phyloP scores from a whole-genome alignment of 2,888 invertebrate species.

The Agelastica alni region DNA sequence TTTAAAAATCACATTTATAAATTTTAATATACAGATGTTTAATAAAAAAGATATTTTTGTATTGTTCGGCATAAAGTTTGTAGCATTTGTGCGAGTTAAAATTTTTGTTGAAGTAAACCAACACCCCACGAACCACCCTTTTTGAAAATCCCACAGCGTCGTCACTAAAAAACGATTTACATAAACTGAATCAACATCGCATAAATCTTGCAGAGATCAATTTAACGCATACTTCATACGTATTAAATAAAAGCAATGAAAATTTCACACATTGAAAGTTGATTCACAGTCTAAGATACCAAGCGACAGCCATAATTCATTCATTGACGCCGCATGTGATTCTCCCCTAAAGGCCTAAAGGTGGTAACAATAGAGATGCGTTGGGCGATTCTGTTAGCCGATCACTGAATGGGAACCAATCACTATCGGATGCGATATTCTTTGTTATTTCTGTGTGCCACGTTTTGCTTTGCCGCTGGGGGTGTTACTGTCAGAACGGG shows the following conservation, averaged over 20 bases:
- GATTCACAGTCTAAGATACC: slow-evolving; percentile 42
- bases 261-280: slow-evolving; percentile 44
- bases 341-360: slow-evolving; percentile 42
- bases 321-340: slow-evolving; percentile 32
- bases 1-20: too few species aligned
- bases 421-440: slow-evolving; percentile 48
- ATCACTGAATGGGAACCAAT: slow-evolving; percentile 49
- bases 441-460: slow-evolving; percentile 44
- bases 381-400: slow-evolving; percentile 52
- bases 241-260: slow-evolving; percentile 43
- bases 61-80: too few species aligned
- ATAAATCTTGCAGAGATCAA: slow-evolving; percentile 28
- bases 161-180: slow-evolving; percentile 16
- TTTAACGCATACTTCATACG: slow-evolving; percentile 44
- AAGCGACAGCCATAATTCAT: slow-evolving; percentile 27
- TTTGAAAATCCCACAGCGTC: slow-evolving; percentile 4
- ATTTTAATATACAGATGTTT: too few species aligned
- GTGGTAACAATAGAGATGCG: slow-evolving; percentile 50
- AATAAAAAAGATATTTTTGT: too few species aligned
- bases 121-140: neutral
- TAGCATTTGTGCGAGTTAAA: too few species aligned
- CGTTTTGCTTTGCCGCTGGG: slow-evolving; percentile 29
- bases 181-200: slow-evolving; percentile 15
- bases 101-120: too few species aligned
- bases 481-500: slow-evolving; percentile 29